Conservation (phyloP, 2,113 vertebrate genomes). For the Cromileptes altivelis region DNA sequence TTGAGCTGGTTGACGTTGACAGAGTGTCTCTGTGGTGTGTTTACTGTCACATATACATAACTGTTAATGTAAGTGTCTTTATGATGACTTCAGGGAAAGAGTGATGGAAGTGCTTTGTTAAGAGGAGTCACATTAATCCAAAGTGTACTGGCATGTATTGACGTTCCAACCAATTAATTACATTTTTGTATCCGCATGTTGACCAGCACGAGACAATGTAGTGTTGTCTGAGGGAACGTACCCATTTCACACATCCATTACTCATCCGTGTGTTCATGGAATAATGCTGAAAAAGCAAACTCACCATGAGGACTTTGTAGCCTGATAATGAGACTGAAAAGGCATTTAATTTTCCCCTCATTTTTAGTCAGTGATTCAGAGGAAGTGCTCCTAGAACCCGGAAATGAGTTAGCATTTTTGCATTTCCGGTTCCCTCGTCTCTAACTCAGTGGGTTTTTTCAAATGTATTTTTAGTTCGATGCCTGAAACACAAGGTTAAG, state of each 20-base stretch:
- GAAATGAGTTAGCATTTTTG: no score
- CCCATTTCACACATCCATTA: neutral
- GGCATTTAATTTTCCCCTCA: no score
- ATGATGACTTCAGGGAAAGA: constrained; percentile 4
- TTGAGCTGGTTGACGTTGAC: constrained; percentile 46
- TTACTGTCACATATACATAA: constrained; percentile 21
- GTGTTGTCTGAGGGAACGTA: neutral
- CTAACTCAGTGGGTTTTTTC: no score
- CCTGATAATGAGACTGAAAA: no score
- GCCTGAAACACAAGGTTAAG: no score
- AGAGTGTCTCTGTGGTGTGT: constrained; percentile 21
- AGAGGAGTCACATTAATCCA: constrained; percentile 22
- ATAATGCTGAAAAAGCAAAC: neutral
- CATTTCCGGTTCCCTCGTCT: no score
- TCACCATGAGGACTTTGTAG: neutral
- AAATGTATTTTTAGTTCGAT: no score
- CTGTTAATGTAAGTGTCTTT: constrained; percentile 15
- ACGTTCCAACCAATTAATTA: neutral
- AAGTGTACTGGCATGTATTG: neutral
- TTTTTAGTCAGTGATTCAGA: no score
- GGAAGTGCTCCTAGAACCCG: no score
- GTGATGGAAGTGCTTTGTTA: constrained; percentile 11
- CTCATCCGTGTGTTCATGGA: neutral
- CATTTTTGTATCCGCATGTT: neutral
- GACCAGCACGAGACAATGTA: neutral